These are phyloP conservation scores for Centruroides sculpturatus DNA, from an alignment of 1,140 invertebrate species.

Conservation along the genomic window DNA sequence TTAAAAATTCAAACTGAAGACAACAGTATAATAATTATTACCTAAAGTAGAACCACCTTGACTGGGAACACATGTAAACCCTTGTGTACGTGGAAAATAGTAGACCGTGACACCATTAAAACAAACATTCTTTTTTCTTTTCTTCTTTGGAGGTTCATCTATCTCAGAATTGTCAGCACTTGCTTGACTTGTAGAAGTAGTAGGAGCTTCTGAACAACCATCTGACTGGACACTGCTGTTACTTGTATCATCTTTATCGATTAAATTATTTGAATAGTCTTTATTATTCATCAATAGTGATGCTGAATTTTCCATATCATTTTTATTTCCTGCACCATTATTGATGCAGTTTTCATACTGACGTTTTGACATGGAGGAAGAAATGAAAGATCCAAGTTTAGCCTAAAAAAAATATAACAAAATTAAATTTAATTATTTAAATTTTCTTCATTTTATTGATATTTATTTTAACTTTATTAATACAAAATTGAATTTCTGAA, in stretches of 20 bases:
- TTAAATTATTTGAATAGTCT: no score
- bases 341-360: no score
- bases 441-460: no score
- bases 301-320: no score
- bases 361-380: no score
- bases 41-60: slow-evolving; percentile 86
- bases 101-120: slow-evolving; percentile 88
- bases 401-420: no score
- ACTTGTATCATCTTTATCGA: slow-evolving; percentile 12
- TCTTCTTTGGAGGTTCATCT: slow-evolving; percentile 11
- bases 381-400: no score
- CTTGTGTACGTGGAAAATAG: slow-evolving; percentile 88
- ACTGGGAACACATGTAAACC: slow-evolving; percentile 94
- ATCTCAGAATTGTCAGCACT: slow-evolving; percentile 7
- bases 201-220: slow-evolving; percentile 13
- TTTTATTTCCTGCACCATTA: no score
- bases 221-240: slow-evolving; percentile 10
- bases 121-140: slow-evolving; percentile 39
- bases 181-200: not conserved
- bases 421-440: no score
- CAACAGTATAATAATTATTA: slow-evolving; percentile 17
- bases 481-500: no score
- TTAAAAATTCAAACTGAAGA: not conserved
- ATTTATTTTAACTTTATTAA: no score
- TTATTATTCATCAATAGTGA: no score